Percentiles rank a stretch among this genome's conserved stretches.
phyloP scores from a whole-genome alignment of 2,888 invertebrate species.

The Abrostola tripartita region DNA sequence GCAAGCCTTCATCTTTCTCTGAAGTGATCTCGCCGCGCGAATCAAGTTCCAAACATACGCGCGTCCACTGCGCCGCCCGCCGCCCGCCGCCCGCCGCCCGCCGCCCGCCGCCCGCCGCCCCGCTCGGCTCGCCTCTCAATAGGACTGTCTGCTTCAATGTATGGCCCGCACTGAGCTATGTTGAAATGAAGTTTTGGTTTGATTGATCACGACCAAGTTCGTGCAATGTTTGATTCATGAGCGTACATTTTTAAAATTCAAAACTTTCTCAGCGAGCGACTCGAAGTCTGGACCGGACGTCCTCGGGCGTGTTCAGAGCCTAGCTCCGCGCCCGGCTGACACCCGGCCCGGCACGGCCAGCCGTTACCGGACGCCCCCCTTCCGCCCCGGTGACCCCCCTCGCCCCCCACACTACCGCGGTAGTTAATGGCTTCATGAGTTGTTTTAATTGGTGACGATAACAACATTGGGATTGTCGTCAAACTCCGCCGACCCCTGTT shows the following conservation, averaged over 20 bases:
- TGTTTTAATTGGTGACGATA: slow-evolving; percentile 46
- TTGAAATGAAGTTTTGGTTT: slow-evolving; percentile 48
- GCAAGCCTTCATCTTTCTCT: not conserved
- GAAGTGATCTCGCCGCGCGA: slow-evolving; percentile 8
- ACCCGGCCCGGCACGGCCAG: not conserved
- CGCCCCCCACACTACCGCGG: not conserved
- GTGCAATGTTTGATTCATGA: slow-evolving; percentile 52
- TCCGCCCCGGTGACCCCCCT: not conserved
- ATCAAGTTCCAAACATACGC: slow-evolving; percentile 21
- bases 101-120: slow-evolving; percentile 15
- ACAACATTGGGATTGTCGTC: slow-evolving; percentile 33
- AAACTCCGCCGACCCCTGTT: slow-evolving; percentile 27
- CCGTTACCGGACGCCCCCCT: not conserved
- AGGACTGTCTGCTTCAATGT: slow-evolving; percentile 49
- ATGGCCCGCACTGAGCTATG: slow-evolving; percentile 46
- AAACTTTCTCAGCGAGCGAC: slow-evolving; percentile 25
- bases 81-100: slow-evolving; percentile 15
- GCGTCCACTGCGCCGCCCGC: slow-evolving; percentile 3
- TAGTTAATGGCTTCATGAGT: slow-evolving; percentile 30
- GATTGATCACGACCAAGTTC: slow-evolving; percentile 52
- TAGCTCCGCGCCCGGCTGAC: not conserved
- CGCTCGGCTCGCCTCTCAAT: slow-evolving; percentile 17
- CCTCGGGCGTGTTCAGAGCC: not conserved
- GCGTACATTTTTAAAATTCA: slow-evolving; percentile 42
- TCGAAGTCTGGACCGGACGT: slow-evolving; percentile 22